Conservation (phyloP, 2,797 vertebrate genomes). For the Ciconia nigra region DNA sequence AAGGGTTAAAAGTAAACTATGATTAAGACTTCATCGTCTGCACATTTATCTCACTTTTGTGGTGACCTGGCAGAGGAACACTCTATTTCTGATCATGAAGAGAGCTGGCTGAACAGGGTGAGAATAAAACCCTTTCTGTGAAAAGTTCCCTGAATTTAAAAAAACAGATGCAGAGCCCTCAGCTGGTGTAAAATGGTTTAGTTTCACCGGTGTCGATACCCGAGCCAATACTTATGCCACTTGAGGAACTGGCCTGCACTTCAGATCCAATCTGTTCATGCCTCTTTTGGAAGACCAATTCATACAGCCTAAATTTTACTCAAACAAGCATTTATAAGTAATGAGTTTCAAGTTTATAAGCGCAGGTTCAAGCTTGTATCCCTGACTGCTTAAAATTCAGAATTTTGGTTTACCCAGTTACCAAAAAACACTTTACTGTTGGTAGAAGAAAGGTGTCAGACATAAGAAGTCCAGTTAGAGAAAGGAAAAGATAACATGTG, state of each 20-base stretch:
- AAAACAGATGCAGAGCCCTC: not conserved
- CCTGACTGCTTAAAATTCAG: not conserved
- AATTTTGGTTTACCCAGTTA: not conserved
- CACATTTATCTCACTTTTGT: slow-evolving; percentile 40
- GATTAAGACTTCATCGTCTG: slow-evolving; percentile 35
- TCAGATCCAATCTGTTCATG: not conserved
- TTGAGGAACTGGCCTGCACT: not conserved
- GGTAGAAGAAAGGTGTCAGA: not conserved
- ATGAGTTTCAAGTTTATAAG: not conserved
- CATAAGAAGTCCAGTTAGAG: not conserved
- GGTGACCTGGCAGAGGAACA: not conserved
- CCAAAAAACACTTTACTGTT: not conserved
- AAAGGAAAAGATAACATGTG: not conserved
- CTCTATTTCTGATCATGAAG: not conserved
- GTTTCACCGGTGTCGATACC: not conserved
- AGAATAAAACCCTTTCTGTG: not conserved
- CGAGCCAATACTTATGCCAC: not conserved
- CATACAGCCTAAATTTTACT: not conserved
- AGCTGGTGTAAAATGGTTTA: not conserved
- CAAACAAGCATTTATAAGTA: not conserved
- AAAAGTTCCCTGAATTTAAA: not conserved
- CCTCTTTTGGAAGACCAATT: not conserved
- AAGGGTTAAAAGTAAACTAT: slow-evolving; percentile 36
- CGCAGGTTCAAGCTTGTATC: not conserved
- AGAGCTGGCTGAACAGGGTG: not conserved